A percentile compares a stretch with the other conserved stretches of the same genome.
Conservation (phyloP, 1,140 invertebrate species). For the Parapsyche elsis region DNA sequence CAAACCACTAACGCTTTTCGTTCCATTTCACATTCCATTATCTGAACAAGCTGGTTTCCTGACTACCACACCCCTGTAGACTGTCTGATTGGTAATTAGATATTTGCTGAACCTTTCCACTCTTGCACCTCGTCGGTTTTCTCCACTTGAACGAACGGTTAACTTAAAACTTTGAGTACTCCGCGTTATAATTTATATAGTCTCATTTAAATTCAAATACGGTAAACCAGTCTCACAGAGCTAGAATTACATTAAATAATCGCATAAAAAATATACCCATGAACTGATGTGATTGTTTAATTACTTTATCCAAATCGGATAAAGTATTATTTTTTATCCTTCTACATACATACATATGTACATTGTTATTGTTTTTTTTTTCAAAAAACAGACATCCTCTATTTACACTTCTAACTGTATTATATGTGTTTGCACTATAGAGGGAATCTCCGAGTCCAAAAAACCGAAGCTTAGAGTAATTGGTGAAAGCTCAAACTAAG, state of each 20-base stretch:
- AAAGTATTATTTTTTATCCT: no score
- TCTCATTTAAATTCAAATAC: no score
- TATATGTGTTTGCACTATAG: background rate
- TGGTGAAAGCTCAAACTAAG: conserved; percentile 55
- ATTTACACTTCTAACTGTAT: no score
- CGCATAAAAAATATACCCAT: no score
- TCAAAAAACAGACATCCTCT: no score
- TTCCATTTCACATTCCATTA: conserved; percentile 32
- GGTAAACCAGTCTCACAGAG: no score
- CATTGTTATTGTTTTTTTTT: no score
- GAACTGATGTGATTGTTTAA: no score
- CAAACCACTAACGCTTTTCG: conserved; percentile 21
- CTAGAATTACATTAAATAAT: no score
- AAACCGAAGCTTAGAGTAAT: conserved; percentile 54
- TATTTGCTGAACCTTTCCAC: conserved; percentile 18
- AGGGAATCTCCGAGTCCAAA: background rate
- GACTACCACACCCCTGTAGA: background rate
- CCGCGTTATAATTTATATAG: no score
- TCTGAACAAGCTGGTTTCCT: conserved; percentile 24
- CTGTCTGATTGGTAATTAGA: conserved; percentile 32
- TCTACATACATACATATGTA: no score
- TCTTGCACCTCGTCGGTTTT: conserved; percentile 16
- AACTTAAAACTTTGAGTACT: background rate
- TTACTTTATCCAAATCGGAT: no score
- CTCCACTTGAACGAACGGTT: background rate